phyloP scores from a whole-genome alignment of 1,140 invertebrate genomes.

The Drosophila persimilis region DNA sequence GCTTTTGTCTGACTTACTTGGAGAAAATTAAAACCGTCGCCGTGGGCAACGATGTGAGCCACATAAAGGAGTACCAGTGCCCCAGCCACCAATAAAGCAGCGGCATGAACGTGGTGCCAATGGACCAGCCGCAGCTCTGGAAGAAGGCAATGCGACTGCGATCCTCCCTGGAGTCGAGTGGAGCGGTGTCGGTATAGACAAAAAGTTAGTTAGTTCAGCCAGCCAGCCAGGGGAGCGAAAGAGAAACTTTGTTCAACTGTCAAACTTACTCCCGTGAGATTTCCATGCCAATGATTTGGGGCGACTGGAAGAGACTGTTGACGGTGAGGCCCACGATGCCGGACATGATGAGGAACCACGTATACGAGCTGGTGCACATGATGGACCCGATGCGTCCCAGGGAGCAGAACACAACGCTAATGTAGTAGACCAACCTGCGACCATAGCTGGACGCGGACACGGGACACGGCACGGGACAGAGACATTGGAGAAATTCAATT shows the following conservation, averaged over 20 bases:
- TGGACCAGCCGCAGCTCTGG: conserved; percentile 84
- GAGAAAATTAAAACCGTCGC: conserved; percentile 82
- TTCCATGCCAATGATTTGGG: conserved; percentile 84
- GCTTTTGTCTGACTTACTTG: conserved; percentile 74
- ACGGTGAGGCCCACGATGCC: conserved; percentile 83
- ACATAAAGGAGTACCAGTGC: conserved; percentile 85
- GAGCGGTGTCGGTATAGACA: conserved; percentile 6
- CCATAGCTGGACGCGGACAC: conserved; percentile 82
- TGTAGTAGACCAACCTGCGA: conserved; percentile 83
- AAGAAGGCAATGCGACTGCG: conserved; percentile 83
- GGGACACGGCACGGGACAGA: neutral
- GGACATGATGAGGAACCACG: conserved; percentile 83
- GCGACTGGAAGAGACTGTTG: conserved; percentile 84
- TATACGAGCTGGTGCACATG: conserved; percentile 82
- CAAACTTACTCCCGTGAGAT: conserved; percentile 82
- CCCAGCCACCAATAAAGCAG: conserved; percentile 85
- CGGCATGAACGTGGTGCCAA: conserved; percentile 85
- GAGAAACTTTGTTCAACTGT: conserved; percentile 37
- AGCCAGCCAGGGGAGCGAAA: neutral
- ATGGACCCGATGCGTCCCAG: conserved; percentile 83
- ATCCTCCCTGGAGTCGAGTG: conserved; percentile 67
- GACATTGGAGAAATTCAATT: conserved; percentile 65
- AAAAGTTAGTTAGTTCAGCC: conserved; percentile 51
- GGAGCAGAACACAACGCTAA: conserved; percentile 82
- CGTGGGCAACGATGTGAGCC: conserved; percentile 83